phyloP scores from a whole-genome alignment of 2,113 vertebrate species.

The Phalacrocorax brasilianus region DNA sequence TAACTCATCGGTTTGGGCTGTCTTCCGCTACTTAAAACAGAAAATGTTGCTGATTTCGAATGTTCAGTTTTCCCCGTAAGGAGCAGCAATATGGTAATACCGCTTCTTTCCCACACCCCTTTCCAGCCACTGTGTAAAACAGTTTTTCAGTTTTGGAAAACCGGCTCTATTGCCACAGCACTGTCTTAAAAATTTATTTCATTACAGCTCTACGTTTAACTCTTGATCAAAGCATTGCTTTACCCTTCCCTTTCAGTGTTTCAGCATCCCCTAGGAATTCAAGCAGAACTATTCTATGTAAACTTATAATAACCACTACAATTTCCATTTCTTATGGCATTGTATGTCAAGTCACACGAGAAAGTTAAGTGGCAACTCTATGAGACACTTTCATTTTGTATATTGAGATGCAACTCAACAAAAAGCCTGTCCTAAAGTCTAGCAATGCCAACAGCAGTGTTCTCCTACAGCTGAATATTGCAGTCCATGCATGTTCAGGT shows the following conservation, averaged over 20 bases:
- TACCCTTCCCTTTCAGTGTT: background rate
- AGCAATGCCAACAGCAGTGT: background rate
- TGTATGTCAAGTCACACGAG: fast-evolving
- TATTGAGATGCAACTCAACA: background rate
- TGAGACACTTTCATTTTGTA: fast-evolving
- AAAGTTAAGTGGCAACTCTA: background rate
- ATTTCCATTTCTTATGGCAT: background rate
- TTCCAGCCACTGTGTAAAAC: background rate
- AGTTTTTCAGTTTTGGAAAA: background rate
- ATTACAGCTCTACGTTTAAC: background rate
- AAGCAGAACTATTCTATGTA: background rate
- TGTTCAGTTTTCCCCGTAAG: background rate
- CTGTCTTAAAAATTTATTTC: background rate
- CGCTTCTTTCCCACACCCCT: background rate
- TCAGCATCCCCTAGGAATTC: background rate
- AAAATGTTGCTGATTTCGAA: background rate
- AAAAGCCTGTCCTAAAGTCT: background rate
- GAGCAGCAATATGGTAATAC: background rate
- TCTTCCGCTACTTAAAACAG: background rate
- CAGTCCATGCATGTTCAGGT: background rate
- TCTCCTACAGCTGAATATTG: background rate
- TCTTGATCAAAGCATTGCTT: background rate
- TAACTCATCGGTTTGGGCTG: background rate
- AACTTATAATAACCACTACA: background rate
- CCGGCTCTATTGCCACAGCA: background rate